Percentiles rank a stretch among this genome's conserved stretches.
Evolutionary conservation across 2,113 vertebrate species (phyloP).

Genomic region (Jaculus jaculus): DNA sequence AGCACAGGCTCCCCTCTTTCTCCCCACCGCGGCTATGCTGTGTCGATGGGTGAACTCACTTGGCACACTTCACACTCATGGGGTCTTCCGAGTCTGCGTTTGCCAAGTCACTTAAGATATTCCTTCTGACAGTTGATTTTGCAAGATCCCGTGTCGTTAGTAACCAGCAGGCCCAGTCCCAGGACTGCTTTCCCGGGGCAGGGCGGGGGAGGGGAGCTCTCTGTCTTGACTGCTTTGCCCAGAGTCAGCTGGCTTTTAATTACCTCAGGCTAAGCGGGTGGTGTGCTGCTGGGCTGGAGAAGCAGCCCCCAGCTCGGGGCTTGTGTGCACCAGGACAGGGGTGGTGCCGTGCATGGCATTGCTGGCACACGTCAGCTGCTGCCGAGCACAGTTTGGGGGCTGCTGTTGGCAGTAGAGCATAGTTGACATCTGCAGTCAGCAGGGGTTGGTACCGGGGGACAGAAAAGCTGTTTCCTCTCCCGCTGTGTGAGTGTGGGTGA

Average conservation of each 20-base stretch:
- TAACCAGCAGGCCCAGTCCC: constrained; percentile 69
- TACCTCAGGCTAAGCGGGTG: constrained; percentile 54
- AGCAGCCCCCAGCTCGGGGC: neutral
- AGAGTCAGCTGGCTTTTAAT: constrained; percentile 69
- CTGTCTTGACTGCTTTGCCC: constrained; percentile 68
- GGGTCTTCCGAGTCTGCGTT: neutral
- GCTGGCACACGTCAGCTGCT: constrained; percentile 20
- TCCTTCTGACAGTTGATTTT: constrained; percentile 51
- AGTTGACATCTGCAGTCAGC: constrained; percentile 43
- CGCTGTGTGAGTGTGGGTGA: constrained; percentile 19
- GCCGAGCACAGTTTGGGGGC: neutral
- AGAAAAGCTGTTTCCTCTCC: constrained; percentile 26
- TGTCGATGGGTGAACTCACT: neutral
- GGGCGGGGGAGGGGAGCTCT: neutral
- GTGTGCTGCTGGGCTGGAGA: constrained; percentile 37
- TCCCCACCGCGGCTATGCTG: neutral
- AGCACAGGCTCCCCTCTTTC: neutral
- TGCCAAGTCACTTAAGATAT: constrained; percentile 29
- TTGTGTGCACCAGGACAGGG: constrained; percentile 25
- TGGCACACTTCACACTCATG: neutral
- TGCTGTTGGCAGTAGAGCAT: neutral
- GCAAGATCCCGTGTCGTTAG: constrained; percentile 61
- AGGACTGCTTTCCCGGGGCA: constrained; percentile 37
- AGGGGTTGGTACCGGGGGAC: constrained; percentile 38
- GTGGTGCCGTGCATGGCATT: neutral